Base-by-base conservation (phyloP, 35 echinoderm and acorn worm genomes). In the Hemicentrotus pulcherrimus region DNA sequence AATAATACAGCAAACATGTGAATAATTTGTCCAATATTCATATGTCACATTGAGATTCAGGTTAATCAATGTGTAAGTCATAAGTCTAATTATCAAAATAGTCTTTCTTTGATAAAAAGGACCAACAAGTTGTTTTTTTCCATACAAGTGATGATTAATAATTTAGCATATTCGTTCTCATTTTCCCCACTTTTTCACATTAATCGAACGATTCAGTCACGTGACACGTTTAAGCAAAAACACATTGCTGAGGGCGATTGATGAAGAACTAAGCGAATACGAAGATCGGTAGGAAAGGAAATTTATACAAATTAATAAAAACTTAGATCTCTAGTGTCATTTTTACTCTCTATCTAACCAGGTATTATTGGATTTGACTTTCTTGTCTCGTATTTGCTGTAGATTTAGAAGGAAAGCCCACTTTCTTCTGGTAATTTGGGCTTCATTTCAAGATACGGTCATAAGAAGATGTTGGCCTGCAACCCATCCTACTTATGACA, bases 221-320 rank as follows among this genome's bases (percentile, higher is more conserved):
- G 47, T 47, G 47, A 87, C 35, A 46, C 61, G 55, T 85, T 31
- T 52, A 33, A 33, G 35, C 48, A 32, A 95, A 47, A 24, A 95
- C 85, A 24, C 50, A 86, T 94, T 94, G 58, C 31, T 32, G 59
- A 92, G n/a, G 33, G 19, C 93, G 30, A 52, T 94, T 94, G 45
- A 94, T 31, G 93, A 61, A 60, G 48, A 48, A 24, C 93, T 50
- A 9, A 31, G 18, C 16, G 93, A 94, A 10, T 32, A 31, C 31
- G 88, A 90, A 45, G 88, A 90, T 90, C 46, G 88, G 88, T 90
- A 90, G 32, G 88, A 90, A 47, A 18, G 88, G 88, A 70, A 14
- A 19, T 70, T 70, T 19, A 24, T 24, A 14, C 60, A 28, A 6
- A 70, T 5, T 70, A 70, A 28, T 70, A 19, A 70, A 70, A 70